Conservation (phyloP, 2,113 vertebrate species). For the Callochromis pleurospilus region DNA sequence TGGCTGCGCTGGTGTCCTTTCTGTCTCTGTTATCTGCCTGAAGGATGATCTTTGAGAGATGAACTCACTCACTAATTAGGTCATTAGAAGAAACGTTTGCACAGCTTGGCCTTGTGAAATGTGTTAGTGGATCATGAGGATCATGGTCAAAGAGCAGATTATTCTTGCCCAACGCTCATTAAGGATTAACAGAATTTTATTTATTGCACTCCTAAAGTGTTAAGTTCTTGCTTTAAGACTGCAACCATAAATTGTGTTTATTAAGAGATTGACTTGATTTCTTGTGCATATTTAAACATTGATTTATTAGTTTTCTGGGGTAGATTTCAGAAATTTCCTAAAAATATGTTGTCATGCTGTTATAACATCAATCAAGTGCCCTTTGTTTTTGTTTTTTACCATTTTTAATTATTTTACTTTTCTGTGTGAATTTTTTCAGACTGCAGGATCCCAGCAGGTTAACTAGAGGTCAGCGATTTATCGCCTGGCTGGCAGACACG, state of each 20-base stretch:
- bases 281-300: not conserved
- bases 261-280: not conserved
- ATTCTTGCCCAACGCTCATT: not conserved
- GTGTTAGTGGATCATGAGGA: not conserved
- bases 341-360: not conserved
- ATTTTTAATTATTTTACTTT: not conserved
- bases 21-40: not conserved
- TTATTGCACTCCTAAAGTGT: not conserved
- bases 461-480: conserved; percentile 78
- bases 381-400: not conserved
- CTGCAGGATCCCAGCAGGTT: conserved; percentile 79
- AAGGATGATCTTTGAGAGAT: not conserved
- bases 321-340: not conserved
- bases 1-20: not conserved
- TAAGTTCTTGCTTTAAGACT: not conserved
- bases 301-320: not conserved
- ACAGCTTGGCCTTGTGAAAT: not conserved
- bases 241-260: not conserved
- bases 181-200: not conserved
- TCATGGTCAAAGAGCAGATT: not conserved
- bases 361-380: not conserved
- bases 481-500: conserved; percentile 88
- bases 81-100: not conserved
- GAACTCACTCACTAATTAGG: not conserved
- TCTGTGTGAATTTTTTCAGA: conserved; percentile 56